phyloP scores from a whole-genome alignment of 1,140 invertebrate genomes.

The Apis laboriosa region DNA sequence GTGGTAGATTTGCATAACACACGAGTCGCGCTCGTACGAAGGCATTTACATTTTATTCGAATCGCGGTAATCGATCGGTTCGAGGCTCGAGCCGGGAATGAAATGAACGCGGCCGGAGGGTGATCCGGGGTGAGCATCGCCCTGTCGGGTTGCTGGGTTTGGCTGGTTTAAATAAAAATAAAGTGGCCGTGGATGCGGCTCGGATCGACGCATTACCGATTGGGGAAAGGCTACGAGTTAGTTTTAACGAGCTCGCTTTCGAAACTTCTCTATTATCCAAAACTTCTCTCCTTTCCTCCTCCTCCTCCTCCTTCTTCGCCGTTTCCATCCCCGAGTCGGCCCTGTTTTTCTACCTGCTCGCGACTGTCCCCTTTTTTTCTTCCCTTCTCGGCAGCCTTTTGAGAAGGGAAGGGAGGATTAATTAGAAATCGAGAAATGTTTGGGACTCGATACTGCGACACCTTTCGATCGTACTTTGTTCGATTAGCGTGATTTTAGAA shows the following conservation, averaged over 20 bases:
- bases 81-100: constrained; percentile 70
- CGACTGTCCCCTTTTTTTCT: background rate
- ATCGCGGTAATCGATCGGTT: constrained; percentile 80
- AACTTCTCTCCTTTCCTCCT: background rate
- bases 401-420: background rate
- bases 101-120: constrained; percentile 65
- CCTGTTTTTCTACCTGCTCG: background rate
- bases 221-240: constrained; percentile 70
- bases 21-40: constrained; percentile 67
- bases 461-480: background rate
- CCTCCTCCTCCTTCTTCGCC: background rate
- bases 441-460: too few species aligned
- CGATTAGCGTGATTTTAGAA: background rate
- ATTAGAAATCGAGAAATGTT: background rate
- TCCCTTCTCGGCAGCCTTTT: background rate
- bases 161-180: constrained; percentile 80
- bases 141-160: constrained; percentile 22
- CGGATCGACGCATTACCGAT: constrained; percentile 78
- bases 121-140: constrained; percentile 13
- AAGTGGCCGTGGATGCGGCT: constrained; percentile 71
- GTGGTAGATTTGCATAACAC: constrained; percentile 80
- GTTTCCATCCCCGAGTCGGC: too few species aligned
- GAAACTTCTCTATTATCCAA: constrained; percentile 50
- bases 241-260: constrained; percentile 69
- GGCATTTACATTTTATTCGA: constrained; percentile 81